These are phyloP conservation scores for Anthoptus insignis DNA, from an alignment of 2,888 invertebrate genomes.

Conservation along the genomic window DNA sequence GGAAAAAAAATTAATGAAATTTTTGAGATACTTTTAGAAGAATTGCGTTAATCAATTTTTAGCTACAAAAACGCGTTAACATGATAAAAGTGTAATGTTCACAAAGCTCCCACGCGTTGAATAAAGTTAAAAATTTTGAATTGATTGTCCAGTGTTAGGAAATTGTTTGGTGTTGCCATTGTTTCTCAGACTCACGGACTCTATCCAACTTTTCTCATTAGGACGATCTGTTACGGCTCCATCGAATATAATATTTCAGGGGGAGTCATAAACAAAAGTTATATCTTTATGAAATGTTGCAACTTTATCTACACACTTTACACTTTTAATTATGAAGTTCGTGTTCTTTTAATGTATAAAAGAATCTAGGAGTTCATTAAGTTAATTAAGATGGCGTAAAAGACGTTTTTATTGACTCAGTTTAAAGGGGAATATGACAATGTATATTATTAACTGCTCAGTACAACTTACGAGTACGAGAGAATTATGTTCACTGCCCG, in stretches of 20 bases:
- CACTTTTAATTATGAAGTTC: constrained; percentile 34
- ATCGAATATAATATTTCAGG: constrained; percentile 63
- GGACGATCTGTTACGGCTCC: constrained; percentile 70
- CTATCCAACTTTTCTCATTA: constrained; percentile 83
- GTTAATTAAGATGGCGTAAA: constrained; percentile 12
- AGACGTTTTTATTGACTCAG: constrained; percentile 11
- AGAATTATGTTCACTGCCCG: background rate
- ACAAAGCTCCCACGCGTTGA: constrained; percentile 58
- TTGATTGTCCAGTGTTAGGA: constrained; percentile 80
- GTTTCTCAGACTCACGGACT: constrained; percentile 72
- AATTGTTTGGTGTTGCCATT: constrained; percentile 78
- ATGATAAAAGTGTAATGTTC: constrained; percentile 65
- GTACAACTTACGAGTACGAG: no score
- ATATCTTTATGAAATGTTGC: constrained; percentile 48
- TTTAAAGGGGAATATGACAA: constrained; percentile 2
- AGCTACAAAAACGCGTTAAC: constrained; percentile 61
- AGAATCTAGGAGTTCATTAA: constrained; percentile 22
- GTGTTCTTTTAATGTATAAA: constrained; percentile 14
- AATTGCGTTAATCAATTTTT: constrained; percentile 47
- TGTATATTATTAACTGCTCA: background rate
- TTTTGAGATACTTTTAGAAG: constrained; percentile 34
- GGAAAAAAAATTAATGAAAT: constrained; percentile 26
- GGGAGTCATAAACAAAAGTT: constrained; percentile 49
- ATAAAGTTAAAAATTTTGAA: constrained; percentile 75
- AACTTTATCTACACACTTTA: constrained; percentile 53